A percentile compares a stretch with the other conserved stretches of the same genome.
Evolutionary conservation across 2,797 vertebrate species (phyloP).

Genomic region (Mormyrus hasselquistii): DNA sequence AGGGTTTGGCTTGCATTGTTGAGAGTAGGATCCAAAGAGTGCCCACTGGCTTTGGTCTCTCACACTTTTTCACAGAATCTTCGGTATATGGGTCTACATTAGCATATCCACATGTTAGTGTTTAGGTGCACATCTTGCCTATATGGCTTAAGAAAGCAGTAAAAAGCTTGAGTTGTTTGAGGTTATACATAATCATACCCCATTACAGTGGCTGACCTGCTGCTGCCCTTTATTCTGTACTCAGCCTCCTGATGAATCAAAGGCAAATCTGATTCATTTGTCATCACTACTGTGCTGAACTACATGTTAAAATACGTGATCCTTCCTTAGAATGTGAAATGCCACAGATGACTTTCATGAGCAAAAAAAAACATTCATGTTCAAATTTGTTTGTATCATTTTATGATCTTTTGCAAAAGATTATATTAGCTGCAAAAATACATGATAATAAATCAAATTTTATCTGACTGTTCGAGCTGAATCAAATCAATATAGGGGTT

Average conservation of each 20-base stretch:
- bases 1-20: background rate
- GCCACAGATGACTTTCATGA: background rate
- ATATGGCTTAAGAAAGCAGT: background rate
- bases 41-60: background rate
- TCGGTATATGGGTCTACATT: background rate
- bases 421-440: background rate
- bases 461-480: background rate
- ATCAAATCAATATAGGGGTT: background rate
- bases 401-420: background rate
- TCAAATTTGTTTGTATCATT: background rate
- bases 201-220: background rate
- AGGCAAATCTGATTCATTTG: background rate
- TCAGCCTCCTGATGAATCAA: background rate
- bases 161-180: background rate
- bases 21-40: background rate
- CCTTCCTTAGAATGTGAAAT: background rate
- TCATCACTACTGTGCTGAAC: background rate
- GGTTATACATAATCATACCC: background rate
- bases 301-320: background rate
- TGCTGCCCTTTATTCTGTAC: background rate
- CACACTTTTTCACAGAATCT: background rate
- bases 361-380: background rate
- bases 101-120: background rate
- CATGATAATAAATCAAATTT: background rate
- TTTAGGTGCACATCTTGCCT: background rate